These are phyloP conservation scores for Lepus townsendii DNA, from an alignment of 2,797 vertebrate species.

Conservation along the genomic window DNA sequence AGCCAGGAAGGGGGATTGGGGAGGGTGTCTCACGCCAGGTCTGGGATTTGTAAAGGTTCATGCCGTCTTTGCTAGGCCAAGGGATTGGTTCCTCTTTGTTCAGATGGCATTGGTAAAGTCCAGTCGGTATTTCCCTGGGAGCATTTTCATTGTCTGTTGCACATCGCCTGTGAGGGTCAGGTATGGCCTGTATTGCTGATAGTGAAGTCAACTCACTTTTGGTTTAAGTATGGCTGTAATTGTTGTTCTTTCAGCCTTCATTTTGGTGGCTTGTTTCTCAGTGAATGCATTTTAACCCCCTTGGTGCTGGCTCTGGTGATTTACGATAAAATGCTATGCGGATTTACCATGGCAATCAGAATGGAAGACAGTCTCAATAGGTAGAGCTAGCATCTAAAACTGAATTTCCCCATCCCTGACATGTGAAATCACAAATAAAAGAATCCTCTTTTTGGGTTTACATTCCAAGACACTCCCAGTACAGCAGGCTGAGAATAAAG, in stretches of 20 bases:
- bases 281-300: constrained; percentile 21
- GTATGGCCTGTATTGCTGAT: neutral
- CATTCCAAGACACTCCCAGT: constrained; percentile 44
- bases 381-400: constrained; percentile 36
- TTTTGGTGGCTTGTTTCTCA: neutral
- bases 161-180: no score
- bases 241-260: neutral
- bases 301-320: neutral
- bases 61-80: neutral
- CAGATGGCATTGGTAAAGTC: neutral
- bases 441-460: constrained; percentile 41
- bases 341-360: neutral
- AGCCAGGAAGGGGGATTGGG: neutral
- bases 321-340: neutral
- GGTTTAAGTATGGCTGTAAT: neutral
- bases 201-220: neutral
- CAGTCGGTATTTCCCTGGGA: neutral
- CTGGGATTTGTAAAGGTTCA: neutral
- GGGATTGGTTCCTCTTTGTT: constrained; percentile 3
- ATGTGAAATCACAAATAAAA: constrained; percentile 69
- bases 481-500: constrained; percentile 60
- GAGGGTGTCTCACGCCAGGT: neutral
- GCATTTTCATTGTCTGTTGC: neutral
- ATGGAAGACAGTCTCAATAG: neutral
- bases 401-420: constrained; percentile 49